phyloP scores from a whole-genome alignment of 2,113 vertebrate species.

The Chloroceryle aenea region DNA sequence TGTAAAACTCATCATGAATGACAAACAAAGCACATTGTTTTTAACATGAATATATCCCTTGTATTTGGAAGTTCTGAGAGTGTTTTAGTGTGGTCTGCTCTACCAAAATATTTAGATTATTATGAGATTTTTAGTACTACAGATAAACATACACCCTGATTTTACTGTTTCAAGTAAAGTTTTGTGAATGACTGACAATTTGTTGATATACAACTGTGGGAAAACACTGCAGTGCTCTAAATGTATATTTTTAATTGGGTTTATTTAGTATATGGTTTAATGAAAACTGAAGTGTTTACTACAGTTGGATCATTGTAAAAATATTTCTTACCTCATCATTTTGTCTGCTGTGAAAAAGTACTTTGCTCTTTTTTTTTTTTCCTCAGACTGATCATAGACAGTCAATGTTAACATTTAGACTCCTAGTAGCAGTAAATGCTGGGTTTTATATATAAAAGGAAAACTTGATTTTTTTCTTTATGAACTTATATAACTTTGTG shows the following conservation, averaged over 20 bases:
- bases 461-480: constrained; percentile 74
- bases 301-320: constrained; percentile 52
- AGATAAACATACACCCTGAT: constrained; percentile 17
- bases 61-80: constrained; percentile 57
- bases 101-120: constrained; percentile 67
- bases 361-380: neutral
- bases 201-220: constrained; percentile 51
- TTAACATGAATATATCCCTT: constrained; percentile 53
- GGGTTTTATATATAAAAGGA: constrained; percentile 61
- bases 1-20: constrained; percentile 35
- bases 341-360: constrained; percentile 59
- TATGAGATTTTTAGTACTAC: constrained; percentile 32
- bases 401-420: constrained; percentile 49
- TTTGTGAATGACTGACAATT: constrained; percentile 29
- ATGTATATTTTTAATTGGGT: constrained; percentile 72
- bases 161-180: constrained; percentile 51
- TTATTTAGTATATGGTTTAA: constrained; percentile 59
- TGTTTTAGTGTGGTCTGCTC: constrained; percentile 66
- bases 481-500: constrained; percentile 81
- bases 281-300: constrained; percentile 71
- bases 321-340: constrained; percentile 51
- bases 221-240: constrained; percentile 56
- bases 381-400: neutral
- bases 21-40: constrained; percentile 44
- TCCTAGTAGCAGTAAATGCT: constrained; percentile 60